phyloP scores from a whole-genome alignment of 2,113 vertebrate genomes.

The Corydoras maculifer region DNA sequence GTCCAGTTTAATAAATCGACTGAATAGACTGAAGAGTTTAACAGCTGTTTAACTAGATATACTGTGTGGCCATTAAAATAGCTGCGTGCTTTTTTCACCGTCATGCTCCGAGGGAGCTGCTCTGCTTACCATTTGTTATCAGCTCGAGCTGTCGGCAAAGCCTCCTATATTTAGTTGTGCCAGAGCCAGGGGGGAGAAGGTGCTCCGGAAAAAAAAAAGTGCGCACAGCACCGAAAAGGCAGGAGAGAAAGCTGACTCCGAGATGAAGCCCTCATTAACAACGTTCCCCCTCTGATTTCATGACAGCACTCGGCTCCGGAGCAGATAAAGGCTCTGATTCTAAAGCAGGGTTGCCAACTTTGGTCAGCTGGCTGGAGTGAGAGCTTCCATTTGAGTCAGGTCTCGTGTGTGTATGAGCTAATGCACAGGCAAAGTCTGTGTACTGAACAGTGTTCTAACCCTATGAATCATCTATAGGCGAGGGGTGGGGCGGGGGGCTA shows the following conservation, averaged over 20 bases:
- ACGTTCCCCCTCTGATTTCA: conserved; percentile 18
- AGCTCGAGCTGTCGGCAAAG: conserved; percentile 57
- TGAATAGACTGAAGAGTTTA: no score
- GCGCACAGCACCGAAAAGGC: conserved; percentile 4
- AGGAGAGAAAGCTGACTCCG: conserved; percentile 3
- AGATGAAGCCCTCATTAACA: no score
- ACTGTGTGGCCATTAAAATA: conserved; percentile 22
- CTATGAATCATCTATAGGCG: no score
- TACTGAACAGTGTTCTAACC: no score
- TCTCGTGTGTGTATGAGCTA: no score
- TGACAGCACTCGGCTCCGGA: conserved; percentile 23
- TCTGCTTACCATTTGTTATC: conserved; percentile 57
- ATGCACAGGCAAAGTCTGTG: no score
- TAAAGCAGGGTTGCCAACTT: neutral
- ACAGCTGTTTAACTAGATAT: no score
- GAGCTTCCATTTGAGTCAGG: no score
- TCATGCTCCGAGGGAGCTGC: conserved; percentile 33
- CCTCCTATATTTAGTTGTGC: conserved; percentile 64
- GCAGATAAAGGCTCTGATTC: conserved; percentile 19
- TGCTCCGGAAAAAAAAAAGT: conserved; percentile 27
- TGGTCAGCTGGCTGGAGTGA: neutral
- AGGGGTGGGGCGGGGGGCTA: no score
- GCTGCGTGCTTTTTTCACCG: conserved; percentile 11
- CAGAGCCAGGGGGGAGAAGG: conserved; percentile 50
- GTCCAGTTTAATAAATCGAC: no score